Conservation (phyloP, 1,140 invertebrate genomes). For the Lucilia cuprina region DNA sequence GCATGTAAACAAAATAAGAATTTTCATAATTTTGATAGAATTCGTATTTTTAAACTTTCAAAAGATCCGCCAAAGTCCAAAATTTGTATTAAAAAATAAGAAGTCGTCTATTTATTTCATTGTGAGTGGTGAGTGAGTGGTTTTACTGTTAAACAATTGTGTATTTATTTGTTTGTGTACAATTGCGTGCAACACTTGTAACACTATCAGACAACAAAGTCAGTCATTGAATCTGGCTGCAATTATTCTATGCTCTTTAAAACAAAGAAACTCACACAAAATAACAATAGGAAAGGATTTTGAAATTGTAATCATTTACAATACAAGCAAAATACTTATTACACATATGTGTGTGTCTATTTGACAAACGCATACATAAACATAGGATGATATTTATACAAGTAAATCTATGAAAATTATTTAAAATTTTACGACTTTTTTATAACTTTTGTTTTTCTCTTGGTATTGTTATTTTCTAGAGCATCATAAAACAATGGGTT, state of each 20-base stretch:
- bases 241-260: not conserved
- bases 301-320: not conserved
- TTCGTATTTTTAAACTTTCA: too few species aligned
- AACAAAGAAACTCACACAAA: not conserved
- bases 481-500: slow-evolving; percentile 32
- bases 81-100: too few species aligned
- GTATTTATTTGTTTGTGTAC: not conserved
- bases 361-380: not conserved
- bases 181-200: not conserved
- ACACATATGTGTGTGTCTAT: not conserved
- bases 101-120: too few species aligned
- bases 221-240: not conserved
- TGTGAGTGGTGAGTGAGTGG: too few species aligned
- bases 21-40: too few species aligned
- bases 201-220: not conserved
- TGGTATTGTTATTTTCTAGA: not conserved
- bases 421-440: slow-evolving; percentile 27
- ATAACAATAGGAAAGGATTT: not conserved
- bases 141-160: not conserved
- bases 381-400: not conserved
- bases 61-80: too few species aligned
- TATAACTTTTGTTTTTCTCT: not conserved
- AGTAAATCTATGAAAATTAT: slow-evolving; percentile 20
- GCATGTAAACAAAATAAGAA: not conserved
- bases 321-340: not conserved